These are phyloP conservation scores for Dipodomys stephensi DNA, from an alignment of 2,113 vertebrate genomes.

Conservation along the genomic window DNA sequence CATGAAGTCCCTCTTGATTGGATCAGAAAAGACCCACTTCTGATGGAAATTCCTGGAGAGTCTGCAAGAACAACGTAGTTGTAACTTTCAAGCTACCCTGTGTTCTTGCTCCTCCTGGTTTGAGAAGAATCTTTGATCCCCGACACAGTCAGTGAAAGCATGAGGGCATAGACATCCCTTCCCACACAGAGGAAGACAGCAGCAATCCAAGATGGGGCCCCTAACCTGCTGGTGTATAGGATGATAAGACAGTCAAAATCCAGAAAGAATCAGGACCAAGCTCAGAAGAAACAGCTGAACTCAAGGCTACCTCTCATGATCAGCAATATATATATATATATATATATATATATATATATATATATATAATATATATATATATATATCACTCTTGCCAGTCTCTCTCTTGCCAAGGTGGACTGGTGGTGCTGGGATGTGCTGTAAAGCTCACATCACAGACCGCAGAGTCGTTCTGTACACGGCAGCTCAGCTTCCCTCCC, in stretches of 20 bases:
- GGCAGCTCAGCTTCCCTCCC: background rate
- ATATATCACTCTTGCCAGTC: background rate
- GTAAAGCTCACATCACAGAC: background rate
- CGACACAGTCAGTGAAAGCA: rapidly evolving
- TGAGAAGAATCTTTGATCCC: background rate
- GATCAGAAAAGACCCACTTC: background rate
- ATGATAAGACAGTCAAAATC: background rate
- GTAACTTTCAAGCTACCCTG: background rate
- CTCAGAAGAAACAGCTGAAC: background rate
- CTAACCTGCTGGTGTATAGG: background rate
- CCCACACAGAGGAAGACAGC: background rate
- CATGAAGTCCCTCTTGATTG: rapidly evolving
- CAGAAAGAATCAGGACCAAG: background rate
- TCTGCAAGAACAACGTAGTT: rapidly evolving
- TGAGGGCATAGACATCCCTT: background rate
- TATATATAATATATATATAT: background rate
- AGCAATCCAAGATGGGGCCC: background rate
- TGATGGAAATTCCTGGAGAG: background rate
- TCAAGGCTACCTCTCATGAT: background rate
- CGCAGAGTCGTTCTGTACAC: background rate
- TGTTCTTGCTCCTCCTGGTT: background rate
- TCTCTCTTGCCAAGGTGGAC: no score
- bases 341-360: background rate
- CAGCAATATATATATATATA: no score
- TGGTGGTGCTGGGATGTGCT: background rate